These are phyloP conservation scores for Tubulanus polymorphus DNA, from an alignment of 2,888 invertebrate genomes.

Conservation along the genomic window DNA sequence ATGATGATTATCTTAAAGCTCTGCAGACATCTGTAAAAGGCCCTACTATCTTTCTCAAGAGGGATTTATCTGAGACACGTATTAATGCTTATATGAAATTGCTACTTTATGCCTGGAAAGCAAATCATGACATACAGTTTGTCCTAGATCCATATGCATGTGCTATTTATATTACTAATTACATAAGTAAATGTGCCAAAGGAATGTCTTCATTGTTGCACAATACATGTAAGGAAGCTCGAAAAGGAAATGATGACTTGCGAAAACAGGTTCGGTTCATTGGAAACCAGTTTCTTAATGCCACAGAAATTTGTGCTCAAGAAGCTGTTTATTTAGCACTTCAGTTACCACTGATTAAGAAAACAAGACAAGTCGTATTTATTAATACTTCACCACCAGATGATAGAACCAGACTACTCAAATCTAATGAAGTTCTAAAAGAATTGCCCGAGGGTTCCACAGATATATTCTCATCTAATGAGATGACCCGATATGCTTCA, in stretches of 20 bases:
- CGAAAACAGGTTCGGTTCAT: slow-evolving; percentile 19
- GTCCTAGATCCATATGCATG: slow-evolving; percentile 22
- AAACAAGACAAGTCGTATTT: slow-evolving; percentile 16
- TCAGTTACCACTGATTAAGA: slow-evolving; percentile 20
- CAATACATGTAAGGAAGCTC: slow-evolving; percentile 15
- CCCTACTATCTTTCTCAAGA: slow-evolving; percentile 18
- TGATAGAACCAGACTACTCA: slow-evolving; percentile 16
- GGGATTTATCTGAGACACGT: neutral
- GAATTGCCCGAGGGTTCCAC: slow-evolving; percentile 14
- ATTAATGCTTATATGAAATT: slow-evolving; percentile 21
- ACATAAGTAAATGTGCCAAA: neutral
- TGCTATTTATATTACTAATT: slow-evolving; percentile 16
- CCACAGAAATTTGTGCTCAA: slow-evolving; percentile 22
- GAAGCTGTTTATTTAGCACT: slow-evolving; percentile 22
- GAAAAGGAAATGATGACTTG: slow-evolving; percentile 10
- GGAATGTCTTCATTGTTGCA: slow-evolving; percentile 7
- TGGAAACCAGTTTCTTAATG: slow-evolving; percentile 20
- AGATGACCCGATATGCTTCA: slow-evolving; percentile 16
- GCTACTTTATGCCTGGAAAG: slow-evolving; percentile 16
- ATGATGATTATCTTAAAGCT: neutral
- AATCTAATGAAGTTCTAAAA: slow-evolving; percentile 10
- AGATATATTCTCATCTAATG: slow-evolving; percentile 16
- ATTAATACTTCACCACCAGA: slow-evolving; percentile 17
- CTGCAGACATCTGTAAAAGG: slow-evolving; percentile 12
- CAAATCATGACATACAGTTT: slow-evolving; percentile 24